These are phyloP conservation scores for Luperina nickerlii DNA, from an alignment of 2,888 invertebrate genomes.

Conservation along the genomic window DNA sequence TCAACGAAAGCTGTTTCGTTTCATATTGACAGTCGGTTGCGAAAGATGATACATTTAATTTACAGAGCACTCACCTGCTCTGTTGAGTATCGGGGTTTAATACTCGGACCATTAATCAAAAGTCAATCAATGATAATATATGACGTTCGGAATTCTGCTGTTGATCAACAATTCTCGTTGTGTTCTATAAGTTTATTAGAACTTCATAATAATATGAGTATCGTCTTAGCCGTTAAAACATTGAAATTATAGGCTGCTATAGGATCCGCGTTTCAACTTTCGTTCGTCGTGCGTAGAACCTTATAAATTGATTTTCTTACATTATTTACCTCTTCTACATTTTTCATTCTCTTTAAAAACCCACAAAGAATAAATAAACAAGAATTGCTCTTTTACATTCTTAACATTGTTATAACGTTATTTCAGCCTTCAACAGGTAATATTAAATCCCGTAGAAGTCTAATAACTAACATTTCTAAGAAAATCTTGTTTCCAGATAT, in stretches of 20 bases:
- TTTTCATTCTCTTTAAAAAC: neutral
- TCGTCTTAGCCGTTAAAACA: neutral
- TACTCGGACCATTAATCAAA: conserved; percentile 25
- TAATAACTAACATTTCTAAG: conserved; percentile 8
- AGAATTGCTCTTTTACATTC: neutral
- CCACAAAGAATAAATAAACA: neutral
- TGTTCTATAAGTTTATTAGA: neutral
- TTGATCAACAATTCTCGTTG: conserved; percentile 21
- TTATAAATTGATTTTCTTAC: neutral
- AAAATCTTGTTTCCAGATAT: neutral
- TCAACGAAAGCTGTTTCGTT: conserved; percentile 54
- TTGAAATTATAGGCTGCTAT: neutral
- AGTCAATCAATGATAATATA: conserved; percentile 23
- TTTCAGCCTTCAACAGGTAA: neutral
- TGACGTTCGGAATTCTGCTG: conserved; percentile 22
- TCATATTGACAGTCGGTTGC: conserved; percentile 58
- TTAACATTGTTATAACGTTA: neutral
- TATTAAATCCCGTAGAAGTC: neutral
- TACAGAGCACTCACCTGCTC: conserved; percentile 36
- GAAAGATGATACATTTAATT: conserved; percentile 55
- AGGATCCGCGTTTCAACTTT: neutral
- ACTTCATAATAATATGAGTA: neutral
- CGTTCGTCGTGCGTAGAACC: too few relatives aligned
- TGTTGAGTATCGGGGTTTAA: conserved; percentile 46
- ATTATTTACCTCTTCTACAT: neutral